phyloP scores from a whole-genome alignment of 2,888 invertebrate species.

The Melinaea menophilus region DNA sequence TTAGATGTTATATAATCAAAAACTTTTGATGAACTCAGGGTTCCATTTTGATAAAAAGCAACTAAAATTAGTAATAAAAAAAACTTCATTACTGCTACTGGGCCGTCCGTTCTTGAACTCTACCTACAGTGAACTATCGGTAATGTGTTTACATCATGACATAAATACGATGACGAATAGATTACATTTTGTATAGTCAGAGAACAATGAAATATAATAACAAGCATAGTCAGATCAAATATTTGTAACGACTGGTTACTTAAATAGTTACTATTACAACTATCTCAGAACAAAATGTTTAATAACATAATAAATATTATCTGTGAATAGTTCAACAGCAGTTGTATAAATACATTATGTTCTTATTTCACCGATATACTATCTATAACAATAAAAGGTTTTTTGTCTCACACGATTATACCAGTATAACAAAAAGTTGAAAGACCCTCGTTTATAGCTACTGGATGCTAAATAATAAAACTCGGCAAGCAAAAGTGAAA shows the following conservation, averaged over 20 bases:
- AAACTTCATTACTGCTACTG: conserved; percentile 24
- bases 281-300: background rate
- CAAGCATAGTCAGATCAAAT: conserved; percentile 6
- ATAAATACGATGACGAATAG: conserved; percentile 8
- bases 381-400: no score
- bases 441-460: no score
- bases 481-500: no score
- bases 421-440: no score
- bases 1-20: conserved; percentile 36
- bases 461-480: no score
- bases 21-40: conserved; percentile 33
- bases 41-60: conserved; percentile 21
- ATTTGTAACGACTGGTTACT: conserved; percentile 9
- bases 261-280: background rate
- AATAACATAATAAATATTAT: conserved; percentile 14
- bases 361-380: background rate
- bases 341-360: background rate
- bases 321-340: background rate
- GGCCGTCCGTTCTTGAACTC: conserved; percentile 17
- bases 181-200: conserved; percentile 19
- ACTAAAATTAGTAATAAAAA: conserved; percentile 23
- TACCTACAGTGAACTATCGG: conserved; percentile 23
- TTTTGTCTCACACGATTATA: no score
- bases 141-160: conserved; percentile 17
- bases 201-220: conserved; percentile 28